Percentiles rank a stretch among this genome's conserved stretches.
Conservation (phyloP, 2,888 invertebrate genomes). For the Calliphora vomitoria region DNA sequence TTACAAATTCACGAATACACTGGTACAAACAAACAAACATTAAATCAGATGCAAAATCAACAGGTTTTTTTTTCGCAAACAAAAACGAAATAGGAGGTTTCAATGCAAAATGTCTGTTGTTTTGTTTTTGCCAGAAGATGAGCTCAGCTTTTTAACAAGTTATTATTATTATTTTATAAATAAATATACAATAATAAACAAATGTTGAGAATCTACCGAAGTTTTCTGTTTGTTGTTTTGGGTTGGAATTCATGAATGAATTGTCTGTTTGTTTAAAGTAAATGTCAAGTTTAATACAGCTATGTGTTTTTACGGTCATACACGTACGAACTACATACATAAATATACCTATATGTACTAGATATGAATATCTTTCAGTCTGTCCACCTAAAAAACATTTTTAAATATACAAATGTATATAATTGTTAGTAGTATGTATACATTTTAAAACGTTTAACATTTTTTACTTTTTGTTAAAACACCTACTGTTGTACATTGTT, state of each 20-base stretch:
- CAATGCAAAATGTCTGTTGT: conserved; percentile 36
- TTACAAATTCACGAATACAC: not conserved
- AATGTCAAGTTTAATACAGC: conserved; percentile 36
- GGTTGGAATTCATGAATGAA: not conserved
- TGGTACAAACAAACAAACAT: not conserved
- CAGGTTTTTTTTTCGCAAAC: conserved; percentile 40
- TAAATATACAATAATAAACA: not conserved
- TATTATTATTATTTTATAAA: conserved; percentile 26
- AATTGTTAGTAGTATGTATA: not conserved
- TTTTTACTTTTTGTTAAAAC: not conserved
- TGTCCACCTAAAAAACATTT: not conserved
- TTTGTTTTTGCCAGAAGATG: conserved; percentile 62
- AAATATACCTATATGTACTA: too few species aligned
- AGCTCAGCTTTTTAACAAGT: conserved; percentile 65
- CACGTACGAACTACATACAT: not conserved
- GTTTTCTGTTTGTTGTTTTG: conserved; percentile 5
- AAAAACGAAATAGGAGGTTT: conserved; percentile 51
- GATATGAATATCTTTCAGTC: too few species aligned
- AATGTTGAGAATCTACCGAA: not conserved
- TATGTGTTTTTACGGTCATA: not conserved
- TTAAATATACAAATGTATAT: too few species aligned
- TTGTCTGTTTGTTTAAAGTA: not conserved
- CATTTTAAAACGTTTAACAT: not conserved
- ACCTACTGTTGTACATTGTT: conserved; percentile 25
- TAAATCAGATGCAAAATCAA: conserved; percentile 24